Base-by-base conservation (phyloP, 2,113 vertebrate genomes). In the Elgaria multicarinata region DNA sequence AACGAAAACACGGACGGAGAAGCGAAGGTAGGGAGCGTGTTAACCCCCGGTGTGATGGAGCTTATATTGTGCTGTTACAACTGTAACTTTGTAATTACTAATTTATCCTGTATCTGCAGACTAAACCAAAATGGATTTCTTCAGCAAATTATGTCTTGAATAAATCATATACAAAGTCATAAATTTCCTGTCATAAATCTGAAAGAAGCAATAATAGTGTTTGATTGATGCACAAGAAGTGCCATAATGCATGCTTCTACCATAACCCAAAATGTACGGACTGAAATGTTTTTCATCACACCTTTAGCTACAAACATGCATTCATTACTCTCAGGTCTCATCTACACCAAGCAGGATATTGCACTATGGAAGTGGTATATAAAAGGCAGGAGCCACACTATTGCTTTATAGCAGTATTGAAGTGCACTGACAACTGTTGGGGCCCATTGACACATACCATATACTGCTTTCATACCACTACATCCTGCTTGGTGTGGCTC, bases 121-220 rank as follows among this genome's bases (percentile, higher is more conserved):
- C 89, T 94, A 87, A 94, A 94, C 89, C 89, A 93, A 82, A 91
- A 87, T 86, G 94, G 83, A 91, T 93, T 90, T 84, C 89, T 93
- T 93, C 88, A 90, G 90, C 87, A 93, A 82, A 93, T 94, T 76
- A 92, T 87, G 81, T 76, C 88, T 91, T 33, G 64, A 89, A 90
- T 94, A 94, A 91, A 36, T 95, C 86, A 90, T 79, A 74, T 95
- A 85, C 87, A 83, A 89, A 91, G 71, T 28, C 91, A 91, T 86
- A 94, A 93, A 83, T 93, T 88, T 84, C 55, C 55, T 84, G 91
- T 24, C 89, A 92, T 94, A 95, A 94, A 94, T 95, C 88, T 79
- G 87, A 87, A 87, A 0, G 0, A 24, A 89, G 91, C 71, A 87
- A 77, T 88, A 84, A 72, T 94, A 89, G 76, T 89, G 33, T 90